Evolutionary conservation across 1,140 invertebrate genomes (phyloP), one percentile per base, ranked within the genome.

Genomic region (Colletes gigas): DNA sequence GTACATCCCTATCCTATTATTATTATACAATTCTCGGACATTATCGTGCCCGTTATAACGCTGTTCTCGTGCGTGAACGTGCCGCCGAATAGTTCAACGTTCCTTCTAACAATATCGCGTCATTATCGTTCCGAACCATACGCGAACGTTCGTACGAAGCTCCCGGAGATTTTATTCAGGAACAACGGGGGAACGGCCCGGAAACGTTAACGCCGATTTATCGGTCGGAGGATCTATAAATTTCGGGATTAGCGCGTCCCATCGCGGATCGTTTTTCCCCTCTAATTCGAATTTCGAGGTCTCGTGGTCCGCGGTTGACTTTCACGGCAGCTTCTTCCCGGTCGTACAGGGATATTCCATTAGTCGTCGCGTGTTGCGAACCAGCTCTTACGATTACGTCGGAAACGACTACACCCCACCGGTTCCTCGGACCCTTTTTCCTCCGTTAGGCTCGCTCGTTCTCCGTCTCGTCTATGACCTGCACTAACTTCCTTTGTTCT

Each of bases 381-480:
- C 55, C 69, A 72, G 69, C 69, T 60, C 69, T 72, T 60, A 47
- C 70, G 70, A 72, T 72, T 62, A 72, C 60, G 70, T 60, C 70
- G 55, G 70, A 21, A 72, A 72, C 54, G 70, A 72, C 60, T 57
- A 19, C 39, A n/a, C 41, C 6, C 39, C 12, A 10, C 41, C 41
- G 14, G 55, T 19, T 57, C 4, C 60, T 47, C 5, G 14, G 15
- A 41, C 50, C 44, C n/a, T 44, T 68, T 54, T 68, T 54, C 19
- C 44, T 30, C 10, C 66, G 4, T 19, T 39, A 15, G 14, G 39
- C 62, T 15, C 41, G 41, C 47, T 21, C 73, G 44, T 10, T 65
- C 59, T 54, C 72, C 41, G 19, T 69, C 44, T 50, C 30, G 21
- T 78, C 10, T 63, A 7, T 19, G 15, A 52, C 39, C 17, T 19